Evolutionary conservation across 2,888 invertebrate species (phyloP).

Genomic region (Cantharis rufa): DNA sequence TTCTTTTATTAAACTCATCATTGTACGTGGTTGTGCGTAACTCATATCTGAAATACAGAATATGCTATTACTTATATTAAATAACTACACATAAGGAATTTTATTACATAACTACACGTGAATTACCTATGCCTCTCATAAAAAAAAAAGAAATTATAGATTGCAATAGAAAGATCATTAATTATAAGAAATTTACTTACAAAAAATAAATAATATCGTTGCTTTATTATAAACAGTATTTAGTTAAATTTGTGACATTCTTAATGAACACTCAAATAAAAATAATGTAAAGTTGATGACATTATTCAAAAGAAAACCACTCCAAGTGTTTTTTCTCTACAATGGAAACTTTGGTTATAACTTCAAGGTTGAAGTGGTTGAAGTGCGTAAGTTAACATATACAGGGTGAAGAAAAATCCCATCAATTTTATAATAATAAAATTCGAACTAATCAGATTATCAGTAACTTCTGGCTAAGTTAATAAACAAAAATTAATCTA

Average conservation of each 20-base stretch:
- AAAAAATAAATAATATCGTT: background rate
- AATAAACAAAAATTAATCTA: too few relatives aligned
- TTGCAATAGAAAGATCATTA: background rate
- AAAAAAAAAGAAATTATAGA: background rate
- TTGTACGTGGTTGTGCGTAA: background rate
- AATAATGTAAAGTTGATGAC: background rate
- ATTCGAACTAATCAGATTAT: too few relatives aligned
- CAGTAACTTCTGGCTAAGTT: too few relatives aligned
- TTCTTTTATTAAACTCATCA: constrained; percentile 59
- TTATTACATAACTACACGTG: background rate
- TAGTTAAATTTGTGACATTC: background rate
- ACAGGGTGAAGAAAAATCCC: too few relatives aligned
- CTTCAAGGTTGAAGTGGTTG: background rate
- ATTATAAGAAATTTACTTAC: background rate
- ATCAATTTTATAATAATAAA: too few relatives aligned
- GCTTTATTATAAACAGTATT: background rate
- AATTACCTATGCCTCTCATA: background rate
- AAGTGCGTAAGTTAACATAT: too few relatives aligned
- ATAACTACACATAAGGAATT: background rate
- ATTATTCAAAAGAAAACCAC: background rate
- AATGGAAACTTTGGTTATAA: background rate
- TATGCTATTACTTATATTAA: background rate
- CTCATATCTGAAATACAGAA: background rate
- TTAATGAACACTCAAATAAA: background rate
- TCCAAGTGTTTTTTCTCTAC: background rate